Evolutionary conservation across 2,113 vertebrate species (phyloP), one percentile per base, ranked within the genome.

Genomic region (Pelusios castaneus): DNA sequence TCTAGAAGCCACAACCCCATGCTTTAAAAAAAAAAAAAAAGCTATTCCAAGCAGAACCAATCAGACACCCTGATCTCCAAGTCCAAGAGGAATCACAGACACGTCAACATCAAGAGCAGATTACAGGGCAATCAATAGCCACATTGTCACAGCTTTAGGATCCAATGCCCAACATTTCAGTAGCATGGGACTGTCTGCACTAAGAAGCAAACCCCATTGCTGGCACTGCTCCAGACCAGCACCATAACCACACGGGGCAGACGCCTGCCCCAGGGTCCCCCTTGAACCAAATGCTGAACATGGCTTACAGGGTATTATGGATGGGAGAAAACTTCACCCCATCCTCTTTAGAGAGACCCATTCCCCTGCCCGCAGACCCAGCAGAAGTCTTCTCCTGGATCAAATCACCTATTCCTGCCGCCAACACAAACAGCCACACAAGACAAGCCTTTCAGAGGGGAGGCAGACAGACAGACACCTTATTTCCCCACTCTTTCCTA

Each of bases 131-230:
- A 91, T 97, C 96, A 96, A 97, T 95, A 19, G 9, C 38, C 84
- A 2, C 96, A 96, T 95, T 97, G 96, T 97, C 95, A 85, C 91
- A 91, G 67, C 13, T 24, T 31, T 25, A 24, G 49, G 24, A 9
- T 21, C 34, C 58, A 55, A 10, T 1, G 13, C 85, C 47, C 85
- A 5, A 43, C 12, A 45, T 2, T 2, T 7, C 2, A 67, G 13
- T 1, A 1, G 41, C 38, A 76, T 0, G 24, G 5, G 51, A 79
- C 84, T 17, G 84, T 6, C 84, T 3, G 1, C 14, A 58, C 14
- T 5, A 67, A 19, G 2, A 52, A 11, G 1, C 79, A 70, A 43
- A 31, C 60, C 60, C 34, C 34, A 9, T n/a, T 1, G 17, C 27
- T n/a, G 31, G 60, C 60, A 19, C 60, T n/a, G 16, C 5, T 22